phyloP scores from a whole-genome alignment of 92 coral and sea anemone genomes.

The Porites rus region DNA sequence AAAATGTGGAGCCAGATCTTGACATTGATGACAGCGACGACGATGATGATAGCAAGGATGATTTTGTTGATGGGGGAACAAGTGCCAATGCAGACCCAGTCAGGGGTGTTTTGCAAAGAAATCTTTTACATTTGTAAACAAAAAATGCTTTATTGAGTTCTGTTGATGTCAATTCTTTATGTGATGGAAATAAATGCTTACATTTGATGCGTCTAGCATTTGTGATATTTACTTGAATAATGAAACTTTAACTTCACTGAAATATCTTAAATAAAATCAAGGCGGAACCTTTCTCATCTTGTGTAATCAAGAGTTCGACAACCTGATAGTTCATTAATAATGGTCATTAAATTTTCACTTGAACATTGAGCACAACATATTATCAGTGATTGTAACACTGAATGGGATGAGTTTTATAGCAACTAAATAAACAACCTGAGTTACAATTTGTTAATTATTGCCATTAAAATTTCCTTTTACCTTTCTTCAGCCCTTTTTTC shows the following conservation, averaged over 20 bases:
- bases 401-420: neutral
- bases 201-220: conserved; percentile 1
- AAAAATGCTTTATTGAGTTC: conserved; percentile 7
- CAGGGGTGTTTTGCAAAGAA: neutral
- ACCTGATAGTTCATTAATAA: conserved; percentile 1
- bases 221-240: conserved; percentile 4
- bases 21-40: conserved; percentile 21
- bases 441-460: neutral
- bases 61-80: neutral
- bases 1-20: conserved; percentile 28
- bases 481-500: no score
- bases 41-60: conserved; percentile 21
- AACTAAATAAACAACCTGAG: neutral
- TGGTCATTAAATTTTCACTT: conserved; percentile 2
- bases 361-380: conserved; percentile 4
- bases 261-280: conserved; percentile 1
- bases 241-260: neutral
- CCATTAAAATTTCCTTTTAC: no score
- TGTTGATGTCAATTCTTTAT: neutral
- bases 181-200: neutral
- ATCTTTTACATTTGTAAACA: neutral
- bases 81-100: conserved; percentile 7
- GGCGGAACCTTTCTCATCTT: conserved; percentile 1
- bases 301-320: conserved; percentile 1
- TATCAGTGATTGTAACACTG: conserved; percentile 5